A percentile compares a stretch with the other conserved stretches of the same genome.
Conservation (phyloP, 1,140 invertebrate species). For the Drosophila pseudoananassae region DNA sequence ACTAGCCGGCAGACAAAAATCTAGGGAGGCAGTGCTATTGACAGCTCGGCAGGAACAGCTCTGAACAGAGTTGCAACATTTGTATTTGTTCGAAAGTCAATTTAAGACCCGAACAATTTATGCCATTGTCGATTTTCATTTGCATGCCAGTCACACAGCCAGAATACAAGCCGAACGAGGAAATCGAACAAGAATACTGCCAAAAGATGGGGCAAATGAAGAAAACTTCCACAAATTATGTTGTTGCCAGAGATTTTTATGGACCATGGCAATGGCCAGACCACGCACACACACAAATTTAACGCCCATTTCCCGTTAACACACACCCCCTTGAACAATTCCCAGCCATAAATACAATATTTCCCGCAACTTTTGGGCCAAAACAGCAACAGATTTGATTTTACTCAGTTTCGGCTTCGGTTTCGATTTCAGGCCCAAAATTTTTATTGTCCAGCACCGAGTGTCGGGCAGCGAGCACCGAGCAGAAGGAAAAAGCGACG, state of each 20-base stretch:
- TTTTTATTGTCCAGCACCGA: constrained; percentile 47
- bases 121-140: constrained; percentile 54
- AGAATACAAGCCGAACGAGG: constrained; percentile 10
- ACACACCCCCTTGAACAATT: neutral
- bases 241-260: constrained; percentile 52
- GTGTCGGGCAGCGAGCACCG: neutral
- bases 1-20: constrained; percentile 8
- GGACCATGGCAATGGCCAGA: constrained; percentile 3
- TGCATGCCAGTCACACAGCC: constrained; percentile 48
- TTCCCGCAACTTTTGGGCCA: constrained; percentile 43
- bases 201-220: neutral
- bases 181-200: neutral
- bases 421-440: constrained; percentile 55
- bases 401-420: constrained; percentile 51
- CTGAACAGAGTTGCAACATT: constrained; percentile 20
- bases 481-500: constrained; percentile 64
- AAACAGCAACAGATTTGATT: constrained; percentile 64
- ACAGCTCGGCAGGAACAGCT: neutral
- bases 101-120: constrained; percentile 46
- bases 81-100: constrained; percentile 57
- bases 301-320: constrained; percentile 54
- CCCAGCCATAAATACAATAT: constrained; percentile 50
- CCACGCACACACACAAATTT: constrained; percentile 51
- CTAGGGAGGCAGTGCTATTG: constrained; percentile 4
- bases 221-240: constrained; percentile 34